Percentiles rank a stretch among this genome's conserved stretches.
phyloP scores from a whole-genome alignment of 2,797 vertebrate genomes.

The Danio kyathit region DNA sequence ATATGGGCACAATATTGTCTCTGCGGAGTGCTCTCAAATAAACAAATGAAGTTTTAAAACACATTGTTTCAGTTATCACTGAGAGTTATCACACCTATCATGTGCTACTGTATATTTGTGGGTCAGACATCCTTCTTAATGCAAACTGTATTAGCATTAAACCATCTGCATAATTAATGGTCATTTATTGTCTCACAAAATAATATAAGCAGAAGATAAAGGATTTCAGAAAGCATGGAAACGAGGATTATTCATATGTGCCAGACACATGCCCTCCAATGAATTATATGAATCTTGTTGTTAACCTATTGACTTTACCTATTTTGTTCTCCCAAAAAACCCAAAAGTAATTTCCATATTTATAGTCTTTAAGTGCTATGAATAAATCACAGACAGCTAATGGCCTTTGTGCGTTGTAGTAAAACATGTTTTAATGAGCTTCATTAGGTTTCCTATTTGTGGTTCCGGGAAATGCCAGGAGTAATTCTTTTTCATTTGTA shows the following conservation, averaged over 20 bases:
- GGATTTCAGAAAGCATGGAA: neutral
- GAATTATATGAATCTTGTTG: conserved; percentile 32
- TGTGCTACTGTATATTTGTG: neutral
- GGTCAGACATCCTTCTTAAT: neutral
- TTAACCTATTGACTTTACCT: conserved; percentile 57
- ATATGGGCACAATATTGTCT: neutral
- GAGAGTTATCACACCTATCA: neutral
- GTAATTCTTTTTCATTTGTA: conserved; percentile 77
- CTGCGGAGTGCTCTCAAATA: neutral
- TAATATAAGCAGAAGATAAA: conserved; percentile 23
- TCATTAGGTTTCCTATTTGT: conserved; percentile 75
- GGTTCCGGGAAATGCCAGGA: conserved; percentile 71
- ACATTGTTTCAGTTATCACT: neutral
- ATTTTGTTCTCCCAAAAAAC: conserved; percentile 66
- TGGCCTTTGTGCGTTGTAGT: conserved; percentile 75
- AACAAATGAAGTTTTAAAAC: neutral
- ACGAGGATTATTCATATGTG: neutral
- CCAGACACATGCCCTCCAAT: neutral
- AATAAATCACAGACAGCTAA: conserved; percentile 80
- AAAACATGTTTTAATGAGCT: conserved; percentile 76
- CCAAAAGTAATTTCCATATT: conserved; percentile 78
- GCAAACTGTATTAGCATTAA: neutral
- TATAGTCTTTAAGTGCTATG: conserved; percentile 72
- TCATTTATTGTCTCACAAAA: neutral
- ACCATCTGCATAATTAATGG: neutral